Evolutionary conservation across 2,113 vertebrate genomes (phyloP).

Genomic region (Zosterops borbonicus): DNA sequence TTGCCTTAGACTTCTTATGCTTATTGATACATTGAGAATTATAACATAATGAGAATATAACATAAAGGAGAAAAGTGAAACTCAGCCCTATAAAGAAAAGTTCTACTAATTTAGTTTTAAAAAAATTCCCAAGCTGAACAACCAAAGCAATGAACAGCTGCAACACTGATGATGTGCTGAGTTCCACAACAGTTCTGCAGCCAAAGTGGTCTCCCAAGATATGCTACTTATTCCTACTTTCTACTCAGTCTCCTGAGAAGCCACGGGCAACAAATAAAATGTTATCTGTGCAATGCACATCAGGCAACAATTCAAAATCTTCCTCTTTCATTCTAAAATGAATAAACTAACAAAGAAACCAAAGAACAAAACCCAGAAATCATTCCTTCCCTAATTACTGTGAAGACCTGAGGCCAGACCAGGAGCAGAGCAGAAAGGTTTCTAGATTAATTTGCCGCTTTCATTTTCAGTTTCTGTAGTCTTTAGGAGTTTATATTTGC

Average conservation of each 20-base stretch:
- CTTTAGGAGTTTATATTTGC: not conserved
- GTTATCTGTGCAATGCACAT: not conserved
- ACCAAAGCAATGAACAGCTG: not conserved
- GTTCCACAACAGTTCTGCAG: not conserved
- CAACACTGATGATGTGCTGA: not conserved
- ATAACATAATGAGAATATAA: too few relatives aligned
- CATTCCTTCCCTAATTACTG: not conserved
- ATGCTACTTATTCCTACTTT: not conserved
- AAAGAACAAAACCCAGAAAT: not conserved
- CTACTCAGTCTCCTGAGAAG: not conserved
- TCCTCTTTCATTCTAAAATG: not conserved
- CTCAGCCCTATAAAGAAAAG: not conserved
- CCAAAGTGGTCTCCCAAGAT: not conserved
- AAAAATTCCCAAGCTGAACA: fast-evolving
- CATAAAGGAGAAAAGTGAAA: not conserved
- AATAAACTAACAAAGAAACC: not conserved
- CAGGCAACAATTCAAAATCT: not conserved
- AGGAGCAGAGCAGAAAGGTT: not conserved
- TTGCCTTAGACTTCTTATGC: not conserved
- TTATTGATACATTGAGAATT: not conserved
- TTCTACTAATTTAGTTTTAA: not conserved
- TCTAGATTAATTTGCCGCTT: not conserved
- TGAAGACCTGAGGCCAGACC: not conserved
- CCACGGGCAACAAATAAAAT: not conserved
- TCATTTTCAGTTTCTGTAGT: not conserved